Evolutionary conservation across 2,888 invertebrate species (phyloP).

Genomic region (Proisotoma minuta): DNA sequence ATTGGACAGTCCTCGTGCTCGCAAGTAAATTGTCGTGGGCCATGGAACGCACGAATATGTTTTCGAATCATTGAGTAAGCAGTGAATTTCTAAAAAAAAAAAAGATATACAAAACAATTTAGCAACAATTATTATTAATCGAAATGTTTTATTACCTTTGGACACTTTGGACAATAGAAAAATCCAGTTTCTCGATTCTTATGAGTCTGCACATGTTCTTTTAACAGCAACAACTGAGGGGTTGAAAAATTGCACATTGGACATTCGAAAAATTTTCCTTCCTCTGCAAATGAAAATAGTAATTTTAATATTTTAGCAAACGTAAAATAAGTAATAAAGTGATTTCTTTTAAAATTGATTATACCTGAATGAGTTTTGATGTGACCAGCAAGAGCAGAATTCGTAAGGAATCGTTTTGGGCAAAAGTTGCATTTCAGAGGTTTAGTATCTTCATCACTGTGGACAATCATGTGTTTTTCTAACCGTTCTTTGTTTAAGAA

Average conservation of each 20-base stretch:
- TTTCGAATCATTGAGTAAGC: conserved; percentile 67
- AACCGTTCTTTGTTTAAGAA: conserved; percentile 62
- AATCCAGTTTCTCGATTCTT: conserved; percentile 57
- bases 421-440: conserved; percentile 64
- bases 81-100: conserved; percentile 25
- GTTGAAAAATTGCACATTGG: conserved; percentile 67
- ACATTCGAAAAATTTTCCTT: conserved; percentile 63
- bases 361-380: conserved; percentile 62
- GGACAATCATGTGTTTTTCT: conserved; percentile 62
- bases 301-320: not conserved
- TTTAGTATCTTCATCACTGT: conserved; percentile 65
- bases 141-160: conserved; percentile 53
- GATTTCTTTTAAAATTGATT: conserved; percentile 11
- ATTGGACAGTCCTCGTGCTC: conserved; percentile 65
- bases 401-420: conserved; percentile 64
- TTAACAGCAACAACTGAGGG: conserved; percentile 61
- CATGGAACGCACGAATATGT: conserved; percentile 69
- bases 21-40: conserved; percentile 64
- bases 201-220: conserved; percentile 64
- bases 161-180: conserved; percentile 67
- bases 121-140: no score
- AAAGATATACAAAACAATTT: conserved; percentile 5
- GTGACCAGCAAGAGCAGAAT: conserved; percentile 68
- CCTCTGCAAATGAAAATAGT: conserved; percentile 51
- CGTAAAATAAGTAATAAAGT: not conserved